A percentile compares a stretch with the other conserved stretches of the same genome.
Evolutionary conservation across 2,797 vertebrate genomes (phyloP).

Genomic region (Calcarius lapponicus): DNA sequence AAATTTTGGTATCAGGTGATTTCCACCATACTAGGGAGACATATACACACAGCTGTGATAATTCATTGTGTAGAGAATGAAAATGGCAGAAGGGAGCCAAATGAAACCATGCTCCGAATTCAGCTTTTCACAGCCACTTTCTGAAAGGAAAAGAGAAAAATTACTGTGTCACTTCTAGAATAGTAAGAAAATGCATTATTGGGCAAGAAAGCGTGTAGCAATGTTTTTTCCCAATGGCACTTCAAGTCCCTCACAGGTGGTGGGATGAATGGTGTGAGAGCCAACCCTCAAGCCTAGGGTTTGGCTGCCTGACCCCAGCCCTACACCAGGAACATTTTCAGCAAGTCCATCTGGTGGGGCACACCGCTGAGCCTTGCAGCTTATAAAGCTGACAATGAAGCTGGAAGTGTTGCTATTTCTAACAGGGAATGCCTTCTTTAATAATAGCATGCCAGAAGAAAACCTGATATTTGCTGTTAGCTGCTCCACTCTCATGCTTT

Average conservation of each 20-base stretch:
- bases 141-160: neutral
- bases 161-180: neutral
- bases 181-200: neutral
- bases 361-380: neutral
- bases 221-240: neutral
- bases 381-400: neutral
- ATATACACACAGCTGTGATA: neutral
- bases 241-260: neutral
- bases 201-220: neutral
- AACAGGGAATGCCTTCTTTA: conserved; percentile 47
- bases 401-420: conserved; percentile 27
- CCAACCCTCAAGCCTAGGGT: accelerated
- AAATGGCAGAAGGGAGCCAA: neutral
- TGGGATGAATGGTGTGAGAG: neutral
- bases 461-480: conserved; percentile 63
- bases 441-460: conserved; percentile 38
- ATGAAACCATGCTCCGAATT: neutral
- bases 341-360: neutral
- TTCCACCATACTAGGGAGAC: neutral
- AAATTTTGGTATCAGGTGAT: neutral
- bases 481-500: conserved; percentile 33
- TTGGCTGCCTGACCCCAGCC: neutral
- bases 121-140: neutral
- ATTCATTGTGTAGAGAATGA: neutral
- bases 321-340: neutral